phyloP scores from a whole-genome alignment of 2,113 vertebrate species.

The Mellivora capensis region DNA sequence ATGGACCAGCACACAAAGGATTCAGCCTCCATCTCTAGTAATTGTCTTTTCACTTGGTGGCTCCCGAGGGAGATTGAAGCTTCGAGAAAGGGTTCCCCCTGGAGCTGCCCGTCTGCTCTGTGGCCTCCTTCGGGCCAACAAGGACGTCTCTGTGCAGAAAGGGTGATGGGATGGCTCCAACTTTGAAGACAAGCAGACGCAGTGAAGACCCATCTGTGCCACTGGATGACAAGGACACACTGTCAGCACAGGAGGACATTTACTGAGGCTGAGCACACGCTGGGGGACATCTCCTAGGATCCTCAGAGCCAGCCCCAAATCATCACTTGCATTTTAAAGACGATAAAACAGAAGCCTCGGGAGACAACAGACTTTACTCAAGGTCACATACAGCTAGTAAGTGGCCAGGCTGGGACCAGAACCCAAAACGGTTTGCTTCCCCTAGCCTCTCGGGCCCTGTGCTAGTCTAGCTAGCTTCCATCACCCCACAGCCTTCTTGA shows the following conservation, averaged over 20 bases:
- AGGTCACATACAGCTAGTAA: neutral
- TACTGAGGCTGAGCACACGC: rapidly evolving
- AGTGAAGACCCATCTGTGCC: neutral
- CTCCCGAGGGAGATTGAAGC: neutral
- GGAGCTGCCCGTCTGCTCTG: neutral
- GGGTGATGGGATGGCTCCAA: neutral
- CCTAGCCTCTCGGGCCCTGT: neutral
- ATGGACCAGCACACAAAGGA: neutral
- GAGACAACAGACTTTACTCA: neutral
- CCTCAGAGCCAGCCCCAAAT: neutral
- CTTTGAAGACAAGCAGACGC: neutral
- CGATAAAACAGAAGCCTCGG: neutral
- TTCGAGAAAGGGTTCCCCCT: neutral
- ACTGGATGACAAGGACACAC: rapidly evolving
- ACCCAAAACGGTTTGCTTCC: neutral
- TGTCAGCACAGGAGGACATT: too few relatives aligned
- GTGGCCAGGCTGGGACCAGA: neutral
- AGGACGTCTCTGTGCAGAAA: neutral
- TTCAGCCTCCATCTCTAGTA: neutral
- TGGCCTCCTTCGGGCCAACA: neutral
- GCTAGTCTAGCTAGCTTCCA: neutral
- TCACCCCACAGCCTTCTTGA: too few relatives aligned
- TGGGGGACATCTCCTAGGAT: neutral
- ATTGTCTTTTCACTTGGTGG: neutral
- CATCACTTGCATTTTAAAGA: neutral